A percentile compares a stretch with the other conserved stretches of the same genome.
Evolutionary conservation across 1,140 invertebrate genomes (phyloP).

Genomic region (Zaprionus vittiger): DNA sequence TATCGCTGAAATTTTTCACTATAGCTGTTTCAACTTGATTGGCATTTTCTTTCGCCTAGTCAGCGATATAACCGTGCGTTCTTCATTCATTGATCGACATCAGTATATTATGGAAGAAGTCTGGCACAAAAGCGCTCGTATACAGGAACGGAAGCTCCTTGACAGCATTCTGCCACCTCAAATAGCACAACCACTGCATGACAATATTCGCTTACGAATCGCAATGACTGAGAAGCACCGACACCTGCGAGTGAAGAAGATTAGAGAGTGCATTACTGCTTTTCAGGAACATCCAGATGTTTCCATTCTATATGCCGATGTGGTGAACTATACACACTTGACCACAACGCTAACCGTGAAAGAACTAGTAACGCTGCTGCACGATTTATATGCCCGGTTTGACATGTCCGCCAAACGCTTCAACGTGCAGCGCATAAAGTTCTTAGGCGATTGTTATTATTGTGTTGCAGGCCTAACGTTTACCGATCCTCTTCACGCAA

Average conservation of each 20-base stretch:
- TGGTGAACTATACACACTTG: slow-evolving; percentile 97
- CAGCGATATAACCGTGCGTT: slow-evolving; percentile 93
- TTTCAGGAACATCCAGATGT: slow-evolving; percentile 94
- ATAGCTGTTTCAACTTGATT: slow-evolving; percentile 90
- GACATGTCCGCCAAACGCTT: slow-evolving; percentile 92
- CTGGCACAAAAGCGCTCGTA: slow-evolving; percentile 91
- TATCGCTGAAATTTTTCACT: slow-evolving; percentile 89
- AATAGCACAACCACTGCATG: slow-evolving; percentile 91
- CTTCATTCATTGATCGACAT: slow-evolving; percentile 93
- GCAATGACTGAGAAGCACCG: slow-evolving; percentile 64
- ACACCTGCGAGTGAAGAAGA: not conserved
- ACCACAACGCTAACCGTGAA: slow-evolving; percentile 92
- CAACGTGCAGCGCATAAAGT: slow-evolving; percentile 93
- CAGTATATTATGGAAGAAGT: slow-evolving; percentile 94
- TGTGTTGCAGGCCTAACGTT: slow-evolving; percentile 94
- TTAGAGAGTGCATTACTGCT: slow-evolving; percentile 90
- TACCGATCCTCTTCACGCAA: slow-evolving; percentile 90
- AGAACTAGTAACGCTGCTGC: slow-evolving; percentile 94
- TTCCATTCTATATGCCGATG: slow-evolving; percentile 97
- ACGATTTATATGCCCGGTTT: slow-evolving; percentile 97
- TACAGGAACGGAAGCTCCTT: slow-evolving; percentile 93
- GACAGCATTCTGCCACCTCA: slow-evolving; percentile 94
- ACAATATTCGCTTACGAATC: slow-evolving; percentile 89
- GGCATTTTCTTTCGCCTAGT: slow-evolving; percentile 94
- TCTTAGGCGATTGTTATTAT: slow-evolving; percentile 97